Percentiles rank a stretch among this genome's conserved stretches.
Conservation (phyloP, 1,140 invertebrate genomes). For the Saccostrea cuccullata region DNA sequence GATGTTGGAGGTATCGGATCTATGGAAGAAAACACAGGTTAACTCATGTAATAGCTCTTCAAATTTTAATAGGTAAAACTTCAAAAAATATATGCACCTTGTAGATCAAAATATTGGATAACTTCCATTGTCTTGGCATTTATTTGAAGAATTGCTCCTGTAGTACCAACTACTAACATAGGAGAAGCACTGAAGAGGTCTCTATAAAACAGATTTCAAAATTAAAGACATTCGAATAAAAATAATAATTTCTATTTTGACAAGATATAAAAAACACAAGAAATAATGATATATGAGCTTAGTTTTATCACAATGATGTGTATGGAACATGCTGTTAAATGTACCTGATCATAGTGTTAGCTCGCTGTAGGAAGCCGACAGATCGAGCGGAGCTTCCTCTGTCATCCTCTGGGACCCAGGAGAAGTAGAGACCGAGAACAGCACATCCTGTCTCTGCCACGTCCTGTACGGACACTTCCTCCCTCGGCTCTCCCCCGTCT, state of each 20-base stretch:
- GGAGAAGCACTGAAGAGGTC: conserved; percentile 62
- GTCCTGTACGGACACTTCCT: conserved; percentile 1
- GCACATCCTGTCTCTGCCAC: conserved; percentile 59
- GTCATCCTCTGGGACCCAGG: conserved; percentile 46
- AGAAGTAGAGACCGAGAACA: conserved; percentile 67
- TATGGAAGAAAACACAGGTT: background rate
- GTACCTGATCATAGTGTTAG: conserved; percentile 62
- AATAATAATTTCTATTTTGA: background rate
- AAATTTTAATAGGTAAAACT: background rate
- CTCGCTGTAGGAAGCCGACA: conserved; percentile 59
- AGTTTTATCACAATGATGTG: no score
- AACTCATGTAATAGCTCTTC: background rate
- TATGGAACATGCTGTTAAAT: background rate
- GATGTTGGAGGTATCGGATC: conserved; percentile 27
- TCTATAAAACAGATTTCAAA: conserved; percentile 36
- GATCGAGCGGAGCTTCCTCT: conserved; percentile 36
- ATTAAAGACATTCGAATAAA: background rate
- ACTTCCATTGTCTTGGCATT: conserved; percentile 69
- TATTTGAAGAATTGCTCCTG: conserved; percentile 68
- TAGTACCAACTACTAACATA: conserved; percentile 70
- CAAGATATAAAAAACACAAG: background rate
- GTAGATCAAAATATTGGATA: conserved; percentile 56
- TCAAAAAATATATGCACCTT: conserved; percentile 49
- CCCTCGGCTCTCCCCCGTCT: conserved; percentile 15
- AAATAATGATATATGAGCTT: no score